These are phyloP conservation scores for Latheticus oryzae DNA, from an alignment of 2,888 invertebrate species.

Conservation along the genomic window DNA sequence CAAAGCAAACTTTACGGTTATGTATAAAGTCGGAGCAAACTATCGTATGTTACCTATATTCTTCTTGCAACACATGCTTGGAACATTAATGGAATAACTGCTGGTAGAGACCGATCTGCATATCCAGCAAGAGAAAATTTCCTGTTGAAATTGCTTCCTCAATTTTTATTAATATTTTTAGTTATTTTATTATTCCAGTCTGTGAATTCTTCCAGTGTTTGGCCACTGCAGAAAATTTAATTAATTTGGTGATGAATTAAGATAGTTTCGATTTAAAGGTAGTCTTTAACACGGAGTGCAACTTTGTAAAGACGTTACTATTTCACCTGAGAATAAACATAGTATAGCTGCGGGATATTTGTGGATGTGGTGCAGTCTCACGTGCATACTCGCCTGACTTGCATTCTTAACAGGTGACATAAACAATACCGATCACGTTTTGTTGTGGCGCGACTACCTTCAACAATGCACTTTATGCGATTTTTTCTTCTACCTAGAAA, in stretches of 20 bases:
- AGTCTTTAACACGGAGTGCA: too few relatives aligned
- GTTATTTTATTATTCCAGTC: too few relatives aligned
- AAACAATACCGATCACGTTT: constrained; percentile 52
- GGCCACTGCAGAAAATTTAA: too few relatives aligned
- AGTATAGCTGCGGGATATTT: constrained; percentile 18
- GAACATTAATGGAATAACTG: constrained; percentile 54
- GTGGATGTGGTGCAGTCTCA: constrained; percentile 45
- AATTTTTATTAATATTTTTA: too few relatives aligned
- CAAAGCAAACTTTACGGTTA: constrained; percentile 56
- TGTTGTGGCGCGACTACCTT: constrained; percentile 43
- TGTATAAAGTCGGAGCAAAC: constrained; percentile 56
- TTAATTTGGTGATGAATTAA: too few relatives aligned
- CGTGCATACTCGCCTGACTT: constrained; percentile 54
- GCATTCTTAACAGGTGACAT: constrained; percentile 54
- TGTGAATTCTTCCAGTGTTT: too few relatives aligned
- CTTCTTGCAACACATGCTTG: constrained; percentile 56
- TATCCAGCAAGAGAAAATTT: too few relatives aligned
- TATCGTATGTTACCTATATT: constrained; percentile 58
- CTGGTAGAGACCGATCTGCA: too few relatives aligned
- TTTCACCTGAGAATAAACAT: constrained; percentile 33
- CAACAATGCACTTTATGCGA: constrained; percentile 32
- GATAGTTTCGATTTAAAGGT: too few relatives aligned
- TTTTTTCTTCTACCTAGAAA: constrained; percentile 19
- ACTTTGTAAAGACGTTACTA: constrained; percentile 13
- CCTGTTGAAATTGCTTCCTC: too few relatives aligned